Conservation (phyloP, 2,113 vertebrate genomes). For the Cinclus cinclus region DNA sequence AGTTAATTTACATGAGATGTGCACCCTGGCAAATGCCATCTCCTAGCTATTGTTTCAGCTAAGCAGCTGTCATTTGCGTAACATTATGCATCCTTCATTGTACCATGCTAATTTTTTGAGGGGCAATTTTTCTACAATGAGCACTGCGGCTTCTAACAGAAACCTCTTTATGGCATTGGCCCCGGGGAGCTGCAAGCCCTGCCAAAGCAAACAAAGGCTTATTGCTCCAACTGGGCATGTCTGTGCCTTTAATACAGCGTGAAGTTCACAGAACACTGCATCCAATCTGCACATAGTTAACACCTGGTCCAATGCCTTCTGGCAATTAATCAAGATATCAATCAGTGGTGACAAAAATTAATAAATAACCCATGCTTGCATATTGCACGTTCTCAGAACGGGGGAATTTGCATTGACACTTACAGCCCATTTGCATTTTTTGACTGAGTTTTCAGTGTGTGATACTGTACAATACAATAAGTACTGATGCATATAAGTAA, state of each 20-base stretch:
- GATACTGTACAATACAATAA: slow-evolving; percentile 25
- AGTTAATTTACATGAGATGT: slow-evolving; percentile 84
- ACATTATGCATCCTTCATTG: slow-evolving; percentile 90
- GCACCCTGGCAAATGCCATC: slow-evolving; percentile 82
- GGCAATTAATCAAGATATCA: slow-evolving; percentile 89
- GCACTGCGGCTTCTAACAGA: slow-evolving; percentile 92
- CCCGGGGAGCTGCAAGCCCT: slow-evolving; percentile 88
- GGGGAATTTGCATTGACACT: slow-evolving; percentile 67
- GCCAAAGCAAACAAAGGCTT: slow-evolving; percentile 93
- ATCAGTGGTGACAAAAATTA: slow-evolving; percentile 81
- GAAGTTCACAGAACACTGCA: slow-evolving; percentile 80
- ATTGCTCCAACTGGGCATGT: slow-evolving; percentile 81
- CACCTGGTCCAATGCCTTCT: slow-evolving; percentile 80
- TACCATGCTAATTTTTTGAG: slow-evolving; percentile 90
- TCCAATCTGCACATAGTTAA: slow-evolving; percentile 79
- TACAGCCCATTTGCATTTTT: slow-evolving; percentile 62
- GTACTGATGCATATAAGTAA: background rate
- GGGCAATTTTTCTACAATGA: slow-evolving; percentile 94
- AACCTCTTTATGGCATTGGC: slow-evolving; percentile 90
- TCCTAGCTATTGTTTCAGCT: slow-evolving; percentile 80
- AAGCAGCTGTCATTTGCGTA: slow-evolving; percentile 88
- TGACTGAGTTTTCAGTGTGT: slow-evolving; percentile 18
- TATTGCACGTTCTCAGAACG: slow-evolving; percentile 60
- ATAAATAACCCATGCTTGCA: slow-evolving; percentile 66
- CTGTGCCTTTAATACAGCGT: slow-evolving; percentile 83